phyloP scores from a whole-genome alignment of 37 sponge, comb jelly and placozoan species.

The Spongilla lacustris region DNA sequence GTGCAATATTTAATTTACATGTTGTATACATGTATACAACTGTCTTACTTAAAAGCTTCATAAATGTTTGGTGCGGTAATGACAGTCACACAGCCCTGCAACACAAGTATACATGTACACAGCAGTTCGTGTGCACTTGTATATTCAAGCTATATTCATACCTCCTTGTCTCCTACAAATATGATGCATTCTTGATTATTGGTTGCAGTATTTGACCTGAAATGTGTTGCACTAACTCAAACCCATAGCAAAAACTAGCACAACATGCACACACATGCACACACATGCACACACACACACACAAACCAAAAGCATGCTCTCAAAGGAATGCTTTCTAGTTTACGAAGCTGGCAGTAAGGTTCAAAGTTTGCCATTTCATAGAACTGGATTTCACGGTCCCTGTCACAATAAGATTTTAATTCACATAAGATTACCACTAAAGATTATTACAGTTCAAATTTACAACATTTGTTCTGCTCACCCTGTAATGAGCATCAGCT shows the following conservation, averaged over 20 bases:
- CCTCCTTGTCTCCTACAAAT: conserved; percentile 81
- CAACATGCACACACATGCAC: background rate
- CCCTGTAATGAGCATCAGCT: conserved; percentile 84
- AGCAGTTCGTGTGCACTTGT: background rate
- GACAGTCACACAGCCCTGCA: conserved; percentile 80
- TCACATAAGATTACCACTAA: background rate
- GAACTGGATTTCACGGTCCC: conserved; percentile 91
- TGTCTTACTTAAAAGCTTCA: conserved; percentile 79
- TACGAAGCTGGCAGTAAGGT: conserved; percentile 91
- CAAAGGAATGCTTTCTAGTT: conserved; percentile 82
- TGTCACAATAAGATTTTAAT: conserved; percentile 12
- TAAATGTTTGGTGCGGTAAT: conserved; percentile 69
- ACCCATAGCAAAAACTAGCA: no score
- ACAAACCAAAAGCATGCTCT: conserved; percentile 82
- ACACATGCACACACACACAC: no score
- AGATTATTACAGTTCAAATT: no score
- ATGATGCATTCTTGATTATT: conserved; percentile 55
- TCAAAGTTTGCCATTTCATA: conserved; percentile 92
- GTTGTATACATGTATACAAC: no score
- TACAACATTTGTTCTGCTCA: no score
- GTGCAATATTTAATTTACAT: no score
- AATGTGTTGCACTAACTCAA: background rate
- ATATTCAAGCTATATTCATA: conserved; percentile 9
- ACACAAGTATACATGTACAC: background rate
- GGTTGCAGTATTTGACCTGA: conserved; percentile 24